phyloP scores from a whole-genome alignment of 2,797 vertebrate genomes.

The Crax fasciolata region DNA sequence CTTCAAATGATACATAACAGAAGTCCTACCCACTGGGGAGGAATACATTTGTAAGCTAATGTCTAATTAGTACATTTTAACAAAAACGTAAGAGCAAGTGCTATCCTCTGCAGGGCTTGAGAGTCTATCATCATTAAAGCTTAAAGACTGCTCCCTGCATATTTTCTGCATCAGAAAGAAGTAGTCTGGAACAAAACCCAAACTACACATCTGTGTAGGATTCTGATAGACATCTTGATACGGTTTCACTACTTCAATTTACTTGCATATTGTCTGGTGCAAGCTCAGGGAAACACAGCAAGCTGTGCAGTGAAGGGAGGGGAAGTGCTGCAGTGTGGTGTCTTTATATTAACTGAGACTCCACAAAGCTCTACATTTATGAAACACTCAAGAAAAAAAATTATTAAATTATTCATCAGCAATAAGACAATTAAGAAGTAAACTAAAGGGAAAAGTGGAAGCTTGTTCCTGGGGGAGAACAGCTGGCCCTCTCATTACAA shows the following conservation, averaged over 20 bases:
- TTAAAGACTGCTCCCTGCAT: conserved; percentile 34
- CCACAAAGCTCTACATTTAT: conserved; percentile 37
- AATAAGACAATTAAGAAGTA: conserved; percentile 80
- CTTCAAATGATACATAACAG: neutral
- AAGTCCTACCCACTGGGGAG: neutral
- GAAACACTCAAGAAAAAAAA: conserved; percentile 55
- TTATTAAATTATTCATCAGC: conserved; percentile 78
- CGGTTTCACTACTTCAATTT: conserved; percentile 53
- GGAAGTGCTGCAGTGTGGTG: neutral
- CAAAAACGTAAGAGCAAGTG: conserved; percentile 33
- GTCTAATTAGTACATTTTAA: neutral
- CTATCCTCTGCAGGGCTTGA: conserved; percentile 6
- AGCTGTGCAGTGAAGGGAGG: conserved; percentile 11
- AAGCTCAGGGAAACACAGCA: conserved; percentile 38
- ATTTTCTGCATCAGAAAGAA: conserved; percentile 44
- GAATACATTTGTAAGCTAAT: conserved; percentile 6
- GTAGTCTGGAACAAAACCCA: conserved; percentile 54
- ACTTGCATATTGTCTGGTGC: conserved; percentile 62
- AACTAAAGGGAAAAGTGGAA: conserved; percentile 71
- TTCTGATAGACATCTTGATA: conserved; percentile 53
- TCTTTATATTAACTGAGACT: conserved; percentile 54
- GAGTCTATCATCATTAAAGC: conserved; percentile 7
- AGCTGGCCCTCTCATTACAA: conserved; percentile 74
- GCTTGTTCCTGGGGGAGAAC: conserved; percentile 67
- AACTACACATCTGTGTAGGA: conserved; percentile 65